Evolutionary conservation across 2,888 invertebrate genomes (phyloP), one percentile per base, ranked within the genome.

Genomic region (Pelosia muscerda): DNA sequence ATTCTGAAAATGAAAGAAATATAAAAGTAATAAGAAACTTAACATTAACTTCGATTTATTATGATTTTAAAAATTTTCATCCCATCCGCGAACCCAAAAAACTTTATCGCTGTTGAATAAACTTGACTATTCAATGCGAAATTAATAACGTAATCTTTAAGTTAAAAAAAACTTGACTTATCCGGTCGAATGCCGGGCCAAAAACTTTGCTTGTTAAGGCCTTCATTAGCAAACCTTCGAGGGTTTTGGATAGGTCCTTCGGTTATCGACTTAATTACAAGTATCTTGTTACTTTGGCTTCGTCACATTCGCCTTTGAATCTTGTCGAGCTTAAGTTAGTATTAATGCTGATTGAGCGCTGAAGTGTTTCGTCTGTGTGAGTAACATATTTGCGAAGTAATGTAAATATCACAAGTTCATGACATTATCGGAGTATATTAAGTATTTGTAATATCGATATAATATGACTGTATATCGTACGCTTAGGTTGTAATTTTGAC

Each of bases 171-270:
- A 76, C 73, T 73, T 76, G 77, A 75, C 77, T 77, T 73, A 76
- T 82, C 77, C 79, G 78, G 77, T 80, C 74, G 79, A 77, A 77
- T 79, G 72, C 64, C 72, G 19, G 59, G 62, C 68, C 77, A 82
- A 82, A 83, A 87, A 84, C 81, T 86, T 85, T 82, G 80, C 86
- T 84, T 87, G 84, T 85, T 87, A 85, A 76, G 53, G 74, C 82
- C 79, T 84, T 87, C 85, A 86, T 87, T 87, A 86, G 82, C 83
- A 82, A 84, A 77, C 79, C 84, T 84, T 83, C 76, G 72, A 82
- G 83, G 77, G 78, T 79, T 77, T 76, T 63, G 72, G 76, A 82
- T 80, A 76, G 82, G 75, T 76, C 68, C 81, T 83, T 84, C 69
- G 73, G 81, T 71, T 79, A 86, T 85, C 83, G 84, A 80, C 79